A percentile compares a stretch with the other conserved stretches of the same genome.
phyloP scores from a whole-genome alignment of 1,140 invertebrate species.

The Danaus plexippus region DNA sequence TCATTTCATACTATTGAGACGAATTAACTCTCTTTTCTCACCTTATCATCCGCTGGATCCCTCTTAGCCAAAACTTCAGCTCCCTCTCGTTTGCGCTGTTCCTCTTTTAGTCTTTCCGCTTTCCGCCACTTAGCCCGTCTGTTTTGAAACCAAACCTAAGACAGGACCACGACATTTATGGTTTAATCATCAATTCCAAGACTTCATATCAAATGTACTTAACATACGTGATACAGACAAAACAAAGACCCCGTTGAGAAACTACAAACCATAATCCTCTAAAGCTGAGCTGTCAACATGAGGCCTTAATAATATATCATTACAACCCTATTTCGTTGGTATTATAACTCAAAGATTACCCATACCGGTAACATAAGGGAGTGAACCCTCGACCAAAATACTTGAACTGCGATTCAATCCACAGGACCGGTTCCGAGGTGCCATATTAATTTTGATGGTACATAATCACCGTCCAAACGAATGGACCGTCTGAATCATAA shows the following conservation, averaged over 20 bases:
- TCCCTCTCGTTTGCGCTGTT: constrained; percentile 87
- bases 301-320: constrained; percentile 53
- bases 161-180: constrained; percentile 27
- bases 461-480: constrained; percentile 24
- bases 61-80: constrained; percentile 74
- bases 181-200: constrained; percentile 1
- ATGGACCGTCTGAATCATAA: constrained; percentile 13
- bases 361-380: constrained; percentile 45
- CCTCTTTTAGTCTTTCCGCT: constrained; percentile 90
- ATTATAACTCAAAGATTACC: constrained; percentile 65
- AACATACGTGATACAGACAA: constrained; percentile 8
- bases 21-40: constrained; percentile 14
- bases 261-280: constrained; percentile 35
- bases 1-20: neutral
- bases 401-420: constrained; percentile 16
- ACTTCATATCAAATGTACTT: constrained; percentile 1
- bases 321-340: constrained; percentile 54
- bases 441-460: constrained; percentile 31
- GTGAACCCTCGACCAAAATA: constrained; percentile 26
- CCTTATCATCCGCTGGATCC: constrained; percentile 60
- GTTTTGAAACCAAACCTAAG: constrained; percentile 97
- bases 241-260: constrained; percentile 5
- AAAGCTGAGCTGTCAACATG: constrained; percentile 47
- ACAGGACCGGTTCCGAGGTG: constrained; percentile 18
- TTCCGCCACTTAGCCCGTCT: constrained; percentile 94